These are phyloP conservation scores for Rhinoptilus africanus DNA, from an alignment of 2,113 vertebrate species.

Conservation along the genomic window DNA sequence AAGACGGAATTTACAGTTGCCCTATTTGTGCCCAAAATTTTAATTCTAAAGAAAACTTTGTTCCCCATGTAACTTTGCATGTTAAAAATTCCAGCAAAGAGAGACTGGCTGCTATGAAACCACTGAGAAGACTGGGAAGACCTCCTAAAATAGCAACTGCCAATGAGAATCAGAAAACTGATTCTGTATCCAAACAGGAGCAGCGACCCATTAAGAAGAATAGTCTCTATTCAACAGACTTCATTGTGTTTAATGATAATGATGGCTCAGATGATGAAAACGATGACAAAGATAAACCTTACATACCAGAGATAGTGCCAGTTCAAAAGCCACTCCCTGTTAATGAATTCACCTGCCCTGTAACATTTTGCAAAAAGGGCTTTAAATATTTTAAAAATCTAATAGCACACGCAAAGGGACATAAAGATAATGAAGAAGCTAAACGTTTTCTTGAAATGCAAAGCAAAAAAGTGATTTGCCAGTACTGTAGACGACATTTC, in stretches of 20 bases:
- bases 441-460: slow-evolving; percentile 95
- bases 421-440: slow-evolving; percentile 91
- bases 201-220: slow-evolving; percentile 83
- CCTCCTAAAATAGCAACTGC: slow-evolving; percentile 78
- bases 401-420: slow-evolving; percentile 88
- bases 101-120: slow-evolving; percentile 90
- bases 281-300: slow-evolving; percentile 78
- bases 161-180: slow-evolving; percentile 75
- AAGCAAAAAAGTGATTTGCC: slow-evolving; percentile 94
- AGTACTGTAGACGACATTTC: slow-evolving; percentile 96
- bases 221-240: slow-evolving; percentile 78
- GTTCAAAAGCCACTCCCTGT: slow-evolving; percentile 63
- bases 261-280: slow-evolving; percentile 77
- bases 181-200: slow-evolving; percentile 77
- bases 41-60: slow-evolving; percentile 88
- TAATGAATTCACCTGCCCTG: slow-evolving; percentile 90
- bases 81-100: slow-evolving; percentile 97
- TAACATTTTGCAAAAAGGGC: slow-evolving; percentile 87
- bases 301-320: slow-evolving; percentile 69
- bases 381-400: slow-evolving; percentile 97
- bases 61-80: slow-evolving; percentile 92
- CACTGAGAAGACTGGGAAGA: slow-evolving; percentile 81
- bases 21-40: slow-evolving; percentile 95
- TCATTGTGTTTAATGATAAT: slow-evolving; percentile 75
- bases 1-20: slow-evolving; percentile 88